Conservation (phyloP, 1,140 invertebrate genomes). For the Drosophila lini region DNA sequence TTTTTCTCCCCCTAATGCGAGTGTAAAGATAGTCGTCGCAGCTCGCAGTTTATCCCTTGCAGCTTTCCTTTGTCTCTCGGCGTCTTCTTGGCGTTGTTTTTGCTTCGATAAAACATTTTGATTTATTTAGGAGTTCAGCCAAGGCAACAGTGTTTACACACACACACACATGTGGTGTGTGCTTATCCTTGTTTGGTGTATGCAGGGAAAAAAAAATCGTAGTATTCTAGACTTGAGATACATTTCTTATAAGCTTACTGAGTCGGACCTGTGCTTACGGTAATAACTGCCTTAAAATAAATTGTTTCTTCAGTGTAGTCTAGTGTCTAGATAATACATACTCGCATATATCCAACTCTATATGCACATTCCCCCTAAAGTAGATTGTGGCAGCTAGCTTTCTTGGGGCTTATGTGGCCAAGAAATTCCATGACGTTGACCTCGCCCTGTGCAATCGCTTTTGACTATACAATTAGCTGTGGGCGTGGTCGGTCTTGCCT, state of each 20-base stretch:
- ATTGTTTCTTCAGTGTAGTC: not conserved
- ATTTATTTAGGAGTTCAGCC: slow-evolving; percentile 52
- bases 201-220: slow-evolving; percentile 3
- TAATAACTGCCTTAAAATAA: not conserved
- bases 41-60: slow-evolving; percentile 28
- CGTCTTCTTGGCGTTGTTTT: slow-evolving; percentile 1
- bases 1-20: slow-evolving; percentile 2
- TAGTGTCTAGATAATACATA: slow-evolving; percentile 1
- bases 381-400: slow-evolving; percentile 32
- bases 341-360: slow-evolving; percentile 1
- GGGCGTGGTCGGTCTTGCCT: slow-evolving; percentile 13
- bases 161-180: not conserved
- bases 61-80: slow-evolving; percentile 9
- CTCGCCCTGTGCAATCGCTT: slow-evolving; percentile 48
- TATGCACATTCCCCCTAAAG: slow-evolving; percentile 10
- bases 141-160: slow-evolving; percentile 31
- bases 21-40: slow-evolving; percentile 33
- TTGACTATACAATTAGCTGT: slow-evolving; percentile 45
- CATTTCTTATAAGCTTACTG: not conserved
- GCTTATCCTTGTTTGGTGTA: slow-evolving; percentile 2
- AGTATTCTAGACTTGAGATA: not conserved
- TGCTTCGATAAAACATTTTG: slow-evolving; percentile 44
- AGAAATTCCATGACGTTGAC: slow-evolving; percentile 27
- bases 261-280: not conserved
- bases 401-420: slow-evolving; percentile 24